phyloP scores from a whole-genome alignment of 2,113 vertebrate genomes.

The Catharus minimus region DNA sequence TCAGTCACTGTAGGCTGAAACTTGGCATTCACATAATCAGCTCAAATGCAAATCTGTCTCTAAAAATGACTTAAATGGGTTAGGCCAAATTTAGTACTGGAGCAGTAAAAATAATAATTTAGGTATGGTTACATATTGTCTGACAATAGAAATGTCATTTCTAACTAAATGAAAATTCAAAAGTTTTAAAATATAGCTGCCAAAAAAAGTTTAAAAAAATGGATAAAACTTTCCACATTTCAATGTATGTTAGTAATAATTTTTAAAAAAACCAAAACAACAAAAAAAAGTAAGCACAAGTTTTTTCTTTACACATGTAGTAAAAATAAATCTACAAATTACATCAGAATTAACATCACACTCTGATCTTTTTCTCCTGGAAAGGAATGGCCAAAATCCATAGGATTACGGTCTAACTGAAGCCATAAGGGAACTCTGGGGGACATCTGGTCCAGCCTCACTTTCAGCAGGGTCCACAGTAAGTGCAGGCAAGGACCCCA shows the following conservation, averaged over 20 bases:
- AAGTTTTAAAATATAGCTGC: background rate
- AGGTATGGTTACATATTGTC: background rate
- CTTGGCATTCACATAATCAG: conserved; percentile 26
- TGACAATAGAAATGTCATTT: background rate
- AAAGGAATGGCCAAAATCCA: background rate
- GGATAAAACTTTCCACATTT: background rate
- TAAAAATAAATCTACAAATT: background rate
- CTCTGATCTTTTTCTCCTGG: background rate
- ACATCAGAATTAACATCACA: background rate
- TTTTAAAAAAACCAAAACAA: no score
- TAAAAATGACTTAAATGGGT: conserved; percentile 50
- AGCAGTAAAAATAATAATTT: conserved; percentile 47
- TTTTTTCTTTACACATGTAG: background rate
- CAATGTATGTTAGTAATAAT: background rate
- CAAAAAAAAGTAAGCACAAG: background rate
- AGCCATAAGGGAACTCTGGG: background rate
- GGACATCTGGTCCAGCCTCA: background rate
- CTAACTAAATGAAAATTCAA: background rate
- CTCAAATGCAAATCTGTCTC: conserved; percentile 28
- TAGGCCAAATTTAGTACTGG: conserved; percentile 25
- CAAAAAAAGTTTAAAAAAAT: background rate
- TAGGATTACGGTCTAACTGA: background rate
- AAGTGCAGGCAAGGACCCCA: background rate
- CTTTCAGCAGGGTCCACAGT: background rate
- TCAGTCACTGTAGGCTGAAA: conserved; percentile 36